Percentiles rank a stretch among this genome's conserved stretches.
phyloP scores from a whole-genome alignment of 2,113 vertebrate genomes.

The Caloenas nicobarica region DNA sequence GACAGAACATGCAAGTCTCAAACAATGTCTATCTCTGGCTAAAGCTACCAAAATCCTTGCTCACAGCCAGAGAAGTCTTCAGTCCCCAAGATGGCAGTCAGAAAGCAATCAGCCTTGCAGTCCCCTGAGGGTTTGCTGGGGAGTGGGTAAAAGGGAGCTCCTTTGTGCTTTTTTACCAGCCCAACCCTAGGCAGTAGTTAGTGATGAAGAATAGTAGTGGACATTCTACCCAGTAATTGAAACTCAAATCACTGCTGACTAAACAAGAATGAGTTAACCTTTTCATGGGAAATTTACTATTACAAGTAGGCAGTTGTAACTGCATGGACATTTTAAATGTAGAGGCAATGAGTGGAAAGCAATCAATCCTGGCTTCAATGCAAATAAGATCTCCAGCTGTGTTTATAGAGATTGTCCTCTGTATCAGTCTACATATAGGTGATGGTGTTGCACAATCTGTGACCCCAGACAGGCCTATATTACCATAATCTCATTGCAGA shows the following conservation, averaged over 20 bases:
- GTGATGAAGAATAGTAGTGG: background rate
- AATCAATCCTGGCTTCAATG: slow-evolving; percentile 1
- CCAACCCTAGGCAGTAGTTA: background rate
- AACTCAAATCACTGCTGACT: background rate
- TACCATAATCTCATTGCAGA: background rate
- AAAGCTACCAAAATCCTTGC: background rate
- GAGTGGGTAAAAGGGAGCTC: background rate
- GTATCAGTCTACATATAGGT: background rate
- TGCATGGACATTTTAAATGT: background rate
- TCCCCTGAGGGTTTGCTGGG: background rate
- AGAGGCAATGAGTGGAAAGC: background rate
- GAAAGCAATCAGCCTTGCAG: background rate
- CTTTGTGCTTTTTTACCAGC: background rate
- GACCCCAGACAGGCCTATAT: background rate
- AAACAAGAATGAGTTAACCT: background rate
- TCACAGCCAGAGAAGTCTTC: background rate
- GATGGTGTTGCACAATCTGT: background rate
- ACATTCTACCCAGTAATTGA: background rate
- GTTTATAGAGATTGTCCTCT: background rate
- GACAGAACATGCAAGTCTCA: background rate
- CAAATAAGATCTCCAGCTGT: slow-evolving; percentile 23
- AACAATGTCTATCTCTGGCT: background rate
- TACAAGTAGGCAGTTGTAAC: background rate
- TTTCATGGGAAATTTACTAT: background rate
- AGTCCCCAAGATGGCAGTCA: background rate